Conservation (phyloP, 2,888 invertebrate genomes). For the Diplolepis rosae region DNA sequence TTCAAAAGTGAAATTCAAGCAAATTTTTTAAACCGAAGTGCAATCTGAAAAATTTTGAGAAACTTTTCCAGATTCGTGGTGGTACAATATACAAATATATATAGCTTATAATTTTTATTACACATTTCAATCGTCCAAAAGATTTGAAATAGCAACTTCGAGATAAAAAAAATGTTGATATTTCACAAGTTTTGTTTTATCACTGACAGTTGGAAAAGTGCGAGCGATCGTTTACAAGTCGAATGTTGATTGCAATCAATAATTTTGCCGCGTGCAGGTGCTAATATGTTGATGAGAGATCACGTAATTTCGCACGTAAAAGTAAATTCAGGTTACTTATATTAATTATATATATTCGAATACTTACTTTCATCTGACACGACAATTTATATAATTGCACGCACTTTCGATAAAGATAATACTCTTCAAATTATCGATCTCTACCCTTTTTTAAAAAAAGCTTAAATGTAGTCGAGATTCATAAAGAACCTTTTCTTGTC, state of each 20-base stretch:
- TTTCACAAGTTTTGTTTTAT: no score
- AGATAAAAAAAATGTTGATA: no score
- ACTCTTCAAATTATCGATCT: neutral
- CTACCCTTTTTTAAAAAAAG: neutral
- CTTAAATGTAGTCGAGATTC: neutral
- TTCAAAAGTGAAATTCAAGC: no score
- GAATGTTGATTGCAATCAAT: neutral
- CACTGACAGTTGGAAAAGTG: no score
- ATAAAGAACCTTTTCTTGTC: neutral
- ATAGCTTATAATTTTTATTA: no score
- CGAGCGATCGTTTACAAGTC: neutral
- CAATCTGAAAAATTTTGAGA: no score
- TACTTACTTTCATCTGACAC: conserved; percentile 5
- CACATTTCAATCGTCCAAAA: no score
- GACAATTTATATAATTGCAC: conserved; percentile 15
- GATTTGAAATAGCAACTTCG: no score
- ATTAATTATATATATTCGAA: neutral
- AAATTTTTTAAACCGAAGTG: no score
- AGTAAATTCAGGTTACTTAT: neutral
- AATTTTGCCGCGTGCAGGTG: neutral
- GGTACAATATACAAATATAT: no score
- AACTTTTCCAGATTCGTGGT: no score
- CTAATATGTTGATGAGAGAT: neutral
- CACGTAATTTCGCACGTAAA: neutral
- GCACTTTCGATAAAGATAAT: neutral